A percentile compares a stretch with the other conserved stretches of the same genome.
Conservation (phyloP, 2,888 invertebrate genomes). For the Bombylius major region DNA sequence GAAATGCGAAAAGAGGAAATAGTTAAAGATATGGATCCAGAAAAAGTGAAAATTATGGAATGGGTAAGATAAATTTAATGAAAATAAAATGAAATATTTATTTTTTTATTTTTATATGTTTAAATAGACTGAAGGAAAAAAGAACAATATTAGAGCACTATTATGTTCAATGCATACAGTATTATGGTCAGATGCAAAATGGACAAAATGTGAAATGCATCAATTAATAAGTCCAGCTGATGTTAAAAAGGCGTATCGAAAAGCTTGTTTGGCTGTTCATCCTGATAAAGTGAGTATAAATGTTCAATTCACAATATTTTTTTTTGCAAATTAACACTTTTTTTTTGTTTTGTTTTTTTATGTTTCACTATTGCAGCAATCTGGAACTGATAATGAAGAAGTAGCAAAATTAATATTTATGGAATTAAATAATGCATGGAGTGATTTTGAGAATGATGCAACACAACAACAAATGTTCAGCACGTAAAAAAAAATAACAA, state of each 20-base stretch:
- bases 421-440: constrained; percentile 98
- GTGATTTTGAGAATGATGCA: constrained; percentile 73
- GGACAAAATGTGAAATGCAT: constrained; percentile 90
- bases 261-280: constrained; percentile 93
- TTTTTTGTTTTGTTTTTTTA: not conserved
- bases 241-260: constrained; percentile 91
- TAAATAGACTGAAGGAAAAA: constrained; percentile 81
- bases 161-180: constrained; percentile 89
- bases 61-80: constrained; percentile 46
- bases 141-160: constrained; percentile 88
- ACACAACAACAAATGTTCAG: constrained; percentile 64
- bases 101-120: constrained; percentile 7
- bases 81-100: not conserved
- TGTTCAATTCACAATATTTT: not conserved
- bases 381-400: constrained; percentile 82
- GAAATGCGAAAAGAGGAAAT: constrained; percentile 84
- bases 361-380: constrained; percentile 50
- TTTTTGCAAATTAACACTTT: not conserved
- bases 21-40: constrained; percentile 82
- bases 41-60: constrained; percentile 67
- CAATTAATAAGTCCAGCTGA: constrained; percentile 82
- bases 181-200: constrained; percentile 85
- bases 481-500: constrained; percentile 16
- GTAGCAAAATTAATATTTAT: constrained; percentile 95
- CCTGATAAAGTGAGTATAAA: constrained; percentile 78